Evolutionary conservation across 2,888 invertebrate species (phyloP).

Genomic region (Andrena bicolor): DNA sequence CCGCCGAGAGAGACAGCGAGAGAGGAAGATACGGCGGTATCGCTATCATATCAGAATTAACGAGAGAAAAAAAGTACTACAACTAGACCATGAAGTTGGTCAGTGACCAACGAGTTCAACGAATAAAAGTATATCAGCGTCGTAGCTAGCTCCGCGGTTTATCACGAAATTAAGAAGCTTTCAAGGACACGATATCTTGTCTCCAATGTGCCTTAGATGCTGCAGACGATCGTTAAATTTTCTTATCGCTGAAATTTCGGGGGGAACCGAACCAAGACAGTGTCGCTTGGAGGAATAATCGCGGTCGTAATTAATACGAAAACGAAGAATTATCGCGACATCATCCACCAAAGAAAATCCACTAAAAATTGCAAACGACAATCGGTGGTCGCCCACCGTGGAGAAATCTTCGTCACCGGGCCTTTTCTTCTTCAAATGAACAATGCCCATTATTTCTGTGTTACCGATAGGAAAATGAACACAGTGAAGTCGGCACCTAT

Average conservation of each 20-base stretch:
- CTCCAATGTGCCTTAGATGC: conserved; percentile 11
- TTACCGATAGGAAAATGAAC: background rate
- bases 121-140: background rate
- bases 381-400: conserved; percentile 19
- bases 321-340: background rate
- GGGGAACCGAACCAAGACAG: background rate
- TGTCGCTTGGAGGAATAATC: conserved; percentile 14
- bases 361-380: conserved; percentile 15
- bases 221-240: conserved; percentile 11
- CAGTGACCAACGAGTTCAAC: conserved; percentile 46
- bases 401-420: background rate
- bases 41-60: conserved; percentile 38
- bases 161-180: conserved; percentile 28
- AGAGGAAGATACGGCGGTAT: conserved; percentile 28
- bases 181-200: conserved; percentile 32
- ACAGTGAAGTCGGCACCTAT: background rate
- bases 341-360: background rate
- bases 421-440: conserved; percentile 1
- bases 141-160: background rate
- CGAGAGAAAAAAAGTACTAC: conserved; percentile 6
- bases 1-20: conserved; percentile 4
- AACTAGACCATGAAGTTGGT: conserved; percentile 47
- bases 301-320: conserved; percentile 4
- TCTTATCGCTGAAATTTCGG: conserved; percentile 19
- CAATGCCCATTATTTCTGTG: background rate